A percentile compares a stretch with the other conserved stretches of the same genome.
Evolutionary conservation across 2,113 vertebrate genomes (phyloP).

Genomic region (Gymnorhina tibicen): DNA sequence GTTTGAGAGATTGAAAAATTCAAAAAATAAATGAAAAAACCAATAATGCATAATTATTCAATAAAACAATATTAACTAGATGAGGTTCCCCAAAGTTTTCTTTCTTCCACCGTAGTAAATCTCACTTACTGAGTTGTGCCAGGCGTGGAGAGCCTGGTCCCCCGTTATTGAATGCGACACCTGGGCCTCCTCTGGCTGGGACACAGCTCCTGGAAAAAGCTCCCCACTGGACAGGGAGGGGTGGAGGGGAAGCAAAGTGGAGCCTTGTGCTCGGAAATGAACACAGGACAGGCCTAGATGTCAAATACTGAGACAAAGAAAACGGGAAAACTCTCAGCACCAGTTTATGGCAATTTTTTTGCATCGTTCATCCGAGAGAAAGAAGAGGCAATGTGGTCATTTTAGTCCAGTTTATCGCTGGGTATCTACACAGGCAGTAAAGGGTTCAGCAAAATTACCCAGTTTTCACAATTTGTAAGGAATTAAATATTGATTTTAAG

Average conservation of each 20-base stretch:
- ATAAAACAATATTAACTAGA: not conserved
- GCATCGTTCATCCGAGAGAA: not conserved
- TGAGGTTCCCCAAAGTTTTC: not conserved
- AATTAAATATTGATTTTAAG: not conserved
- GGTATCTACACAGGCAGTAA: not conserved
- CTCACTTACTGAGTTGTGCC: fast-evolving
- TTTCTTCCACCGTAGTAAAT: not conserved
- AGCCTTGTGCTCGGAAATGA: not conserved
- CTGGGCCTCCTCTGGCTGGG: not conserved
- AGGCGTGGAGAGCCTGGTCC: not conserved
- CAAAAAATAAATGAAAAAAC: not conserved
- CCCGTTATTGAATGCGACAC: fast-evolving
- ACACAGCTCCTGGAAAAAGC: not conserved
- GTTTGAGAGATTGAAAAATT: not conserved
- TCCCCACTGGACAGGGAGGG: not conserved
- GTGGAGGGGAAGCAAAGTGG: not conserved
- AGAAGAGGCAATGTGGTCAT: fast-evolving
- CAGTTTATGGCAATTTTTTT: not conserved
- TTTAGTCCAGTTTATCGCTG: not conserved
- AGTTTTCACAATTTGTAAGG: not conserved
- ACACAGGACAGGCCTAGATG: not conserved
- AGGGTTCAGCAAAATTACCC: not conserved
- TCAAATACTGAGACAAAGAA: not conserved
- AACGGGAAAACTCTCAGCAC: not conserved
- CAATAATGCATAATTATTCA: not conserved